phyloP scores from a whole-genome alignment of 2,797 vertebrate genomes.

The Glossophaga mutica region DNA sequence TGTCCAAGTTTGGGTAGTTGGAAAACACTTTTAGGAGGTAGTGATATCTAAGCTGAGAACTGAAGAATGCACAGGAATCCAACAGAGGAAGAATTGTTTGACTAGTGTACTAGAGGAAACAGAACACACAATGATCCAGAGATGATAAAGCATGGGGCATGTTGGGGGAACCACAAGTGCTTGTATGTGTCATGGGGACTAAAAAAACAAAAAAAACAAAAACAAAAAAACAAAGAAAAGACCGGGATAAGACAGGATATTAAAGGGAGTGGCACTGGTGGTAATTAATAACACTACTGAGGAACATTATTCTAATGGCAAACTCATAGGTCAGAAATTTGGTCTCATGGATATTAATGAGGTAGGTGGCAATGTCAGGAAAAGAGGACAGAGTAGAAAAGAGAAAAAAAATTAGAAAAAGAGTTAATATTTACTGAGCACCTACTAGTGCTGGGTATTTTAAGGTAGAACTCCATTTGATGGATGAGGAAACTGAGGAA shows the following conservation, averaged over 20 bases:
- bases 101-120: not conserved
- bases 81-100: not conserved
- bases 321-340: not conserved
- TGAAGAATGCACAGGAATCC: not conserved
- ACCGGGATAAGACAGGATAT: not conserved
- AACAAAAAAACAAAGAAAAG: no score
- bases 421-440: not conserved
- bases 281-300: not conserved
- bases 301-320: not conserved
- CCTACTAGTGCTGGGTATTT: not conserved
- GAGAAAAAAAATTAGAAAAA: not conserved
- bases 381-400: not conserved
- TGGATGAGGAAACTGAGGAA: not conserved
- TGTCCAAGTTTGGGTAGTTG: accelerated
- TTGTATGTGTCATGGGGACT: not conserved
- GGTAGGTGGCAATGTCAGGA: not conserved
- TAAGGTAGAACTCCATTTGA: not conserved
- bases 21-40: not conserved
- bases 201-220: no score
- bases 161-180: not conserved
- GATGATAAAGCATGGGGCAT: not conserved
- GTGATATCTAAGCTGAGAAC: not conserved
- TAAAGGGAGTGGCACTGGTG: not conserved
- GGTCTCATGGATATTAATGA: not conserved
- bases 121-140: not conserved